Evolutionary conservation across 2,113 vertebrate species (phyloP), one percentile per base, ranked within the genome.

Genomic region (Synchiropus splendidus): DNA sequence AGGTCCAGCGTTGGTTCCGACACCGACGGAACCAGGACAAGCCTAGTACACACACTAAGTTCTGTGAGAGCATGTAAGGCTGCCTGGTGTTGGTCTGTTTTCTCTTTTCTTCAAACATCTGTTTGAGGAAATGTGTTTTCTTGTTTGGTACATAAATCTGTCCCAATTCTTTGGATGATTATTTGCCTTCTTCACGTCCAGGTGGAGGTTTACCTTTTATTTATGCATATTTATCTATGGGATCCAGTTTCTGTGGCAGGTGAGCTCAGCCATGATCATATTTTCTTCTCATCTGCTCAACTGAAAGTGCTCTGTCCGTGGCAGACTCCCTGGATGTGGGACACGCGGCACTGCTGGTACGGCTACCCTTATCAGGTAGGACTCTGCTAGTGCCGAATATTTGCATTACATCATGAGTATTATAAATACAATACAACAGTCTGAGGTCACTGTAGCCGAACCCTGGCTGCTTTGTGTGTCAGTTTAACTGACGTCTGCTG

Each of bases 41-140:
- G 70, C 92, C 95, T 66, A 88, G 89, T 72, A 89, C 77, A 35
- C 87, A 90, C 77, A 91, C 87, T 3, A 99, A 98, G 67, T 99
- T 98, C 79, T 93, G 92, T 61, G 95, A 99, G 82, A 99, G 94
- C 94, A 94, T 97, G 95, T 99, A 89, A 64, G 93, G 90, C 33
- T 1, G 46, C 42, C 48, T n/a, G 12, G 8, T 12, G 18, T 12
- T 12, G 18, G n/a, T 27, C 31, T 15, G 21, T 27, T 10, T n/a
- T 31, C 18, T 18, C 12, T 12, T 35, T n/a, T 13, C 11, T 35
- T 35, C 5, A 18, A 18, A 12, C 10, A 1, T 9, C 10, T 36
- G 33, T 52, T 43, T 12, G 5, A 11, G 1, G 16, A 6, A 10
- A 15, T 16, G 13, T 31, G n/a, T 31, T 6, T 42, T 31, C 30